These are phyloP conservation scores for Pogonognathellus flavescens DNA, from an alignment of 1,140 invertebrate species.

Conservation along the genomic window DNA sequence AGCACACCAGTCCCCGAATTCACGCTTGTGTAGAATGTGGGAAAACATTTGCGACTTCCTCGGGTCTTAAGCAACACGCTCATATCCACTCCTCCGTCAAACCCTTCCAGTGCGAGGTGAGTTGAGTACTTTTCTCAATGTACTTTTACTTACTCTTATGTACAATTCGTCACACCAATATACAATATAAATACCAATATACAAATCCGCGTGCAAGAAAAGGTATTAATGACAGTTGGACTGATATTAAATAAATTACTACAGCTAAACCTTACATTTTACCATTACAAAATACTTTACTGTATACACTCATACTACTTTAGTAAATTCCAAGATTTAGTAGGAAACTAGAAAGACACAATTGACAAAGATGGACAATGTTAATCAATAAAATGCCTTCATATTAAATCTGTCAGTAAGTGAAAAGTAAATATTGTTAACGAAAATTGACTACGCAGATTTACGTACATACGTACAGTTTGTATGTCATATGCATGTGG, in stretches of 20 bases:
- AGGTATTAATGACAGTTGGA: not conserved
- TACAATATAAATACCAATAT: slow-evolving; percentile 22
- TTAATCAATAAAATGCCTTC: too few relatives aligned
- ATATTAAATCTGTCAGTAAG: too few relatives aligned
- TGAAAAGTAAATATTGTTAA: too few relatives aligned
- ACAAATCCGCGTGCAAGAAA: not conserved
- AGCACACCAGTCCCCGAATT: slow-evolving; percentile 73
- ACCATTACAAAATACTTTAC: not conserved
- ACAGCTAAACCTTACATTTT: not conserved
- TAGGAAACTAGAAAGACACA: too few relatives aligned
- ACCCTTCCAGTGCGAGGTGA: slow-evolving; percentile 94
- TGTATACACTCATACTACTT: too few relatives aligned
- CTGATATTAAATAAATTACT: not conserved
- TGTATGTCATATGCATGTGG: too few relatives aligned
- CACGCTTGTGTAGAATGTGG: slow-evolving; percentile 98
- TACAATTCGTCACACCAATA: not conserved
- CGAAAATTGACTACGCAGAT: too few relatives aligned
- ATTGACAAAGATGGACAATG: too few relatives aligned
- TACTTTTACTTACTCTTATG: slow-evolving; percentile 17
- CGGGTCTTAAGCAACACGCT: slow-evolving; percentile 98
- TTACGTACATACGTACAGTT: too few relatives aligned
- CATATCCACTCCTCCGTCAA: slow-evolving; percentile 99
- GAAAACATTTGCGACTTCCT: slow-evolving; percentile 97
- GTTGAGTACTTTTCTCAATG: slow-evolving; percentile 13
- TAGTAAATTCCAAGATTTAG: too few relatives aligned